phyloP scores from a whole-genome alignment of 2,888 invertebrate species.

The Neocrepidodera transversa region DNA sequence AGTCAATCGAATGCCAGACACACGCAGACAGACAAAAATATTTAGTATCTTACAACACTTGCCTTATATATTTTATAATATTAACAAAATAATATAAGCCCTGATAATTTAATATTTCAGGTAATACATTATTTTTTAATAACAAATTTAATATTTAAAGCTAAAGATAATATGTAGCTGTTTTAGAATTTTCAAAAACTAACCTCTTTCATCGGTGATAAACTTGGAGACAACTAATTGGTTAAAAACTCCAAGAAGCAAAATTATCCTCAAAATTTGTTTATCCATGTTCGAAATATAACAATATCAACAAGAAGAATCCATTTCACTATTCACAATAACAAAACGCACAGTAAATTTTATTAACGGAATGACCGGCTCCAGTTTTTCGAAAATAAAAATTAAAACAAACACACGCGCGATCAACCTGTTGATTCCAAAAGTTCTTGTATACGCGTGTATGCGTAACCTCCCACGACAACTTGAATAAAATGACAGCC shows the following conservation, averaged over 20 bases:
- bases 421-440: constrained; percentile 45
- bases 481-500: constrained; percentile 43
- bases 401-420: constrained; percentile 40
- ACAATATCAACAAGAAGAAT: constrained; percentile 14
- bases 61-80: too few species aligned
- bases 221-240: background rate
- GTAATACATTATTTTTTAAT: too few species aligned
- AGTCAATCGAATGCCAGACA: too few species aligned
- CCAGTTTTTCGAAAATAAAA: constrained; percentile 20
- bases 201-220: constrained; percentile 23
- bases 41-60: too few species aligned
- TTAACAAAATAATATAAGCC: too few species aligned
- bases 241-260: constrained; percentile 3
- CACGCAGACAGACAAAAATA: too few species aligned
- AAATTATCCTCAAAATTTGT: background rate
- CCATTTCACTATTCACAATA: constrained; percentile 20
- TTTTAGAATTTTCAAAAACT: background rate
- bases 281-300: constrained; percentile 17
- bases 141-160: too few species aligned
- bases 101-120: too few species aligned
- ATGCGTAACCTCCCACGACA: constrained; percentile 40
- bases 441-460: constrained; percentile 31
- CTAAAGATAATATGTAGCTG: too few species aligned
- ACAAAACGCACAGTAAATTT: constrained; percentile 13
- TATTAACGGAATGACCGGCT: constrained; percentile 1